Percentiles rank a stretch among this genome's conserved stretches.
phyloP scores from a whole-genome alignment of 2,113 vertebrate genomes.

The Collichthys lucidus region DNA sequence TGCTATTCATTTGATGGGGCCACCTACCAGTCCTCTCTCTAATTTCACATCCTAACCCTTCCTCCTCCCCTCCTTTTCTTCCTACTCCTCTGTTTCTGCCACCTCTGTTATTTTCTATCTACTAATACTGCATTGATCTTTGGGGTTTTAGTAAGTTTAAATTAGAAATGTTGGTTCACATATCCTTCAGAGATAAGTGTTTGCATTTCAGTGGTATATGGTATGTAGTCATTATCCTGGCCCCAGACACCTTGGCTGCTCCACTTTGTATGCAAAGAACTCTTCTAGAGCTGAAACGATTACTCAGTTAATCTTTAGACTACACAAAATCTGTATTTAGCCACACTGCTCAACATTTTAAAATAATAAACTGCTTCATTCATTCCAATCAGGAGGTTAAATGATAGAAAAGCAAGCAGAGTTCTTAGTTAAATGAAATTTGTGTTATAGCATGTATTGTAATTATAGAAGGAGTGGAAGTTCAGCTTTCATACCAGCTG shows the following conservation, averaged over 20 bases:
- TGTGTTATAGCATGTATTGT: background rate
- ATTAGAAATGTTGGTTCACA: background rate
- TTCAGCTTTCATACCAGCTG: background rate
- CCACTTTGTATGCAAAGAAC: background rate
- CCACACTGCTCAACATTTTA: background rate
- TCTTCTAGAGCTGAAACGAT: background rate
- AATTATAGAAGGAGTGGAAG: too few species aligned
- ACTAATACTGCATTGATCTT: background rate
- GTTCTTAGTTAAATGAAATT: background rate
- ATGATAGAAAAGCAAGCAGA: background rate
- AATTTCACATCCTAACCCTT: constrained; percentile 52
- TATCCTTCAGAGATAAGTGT: background rate
- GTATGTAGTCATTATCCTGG: background rate
- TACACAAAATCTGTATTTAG: background rate
- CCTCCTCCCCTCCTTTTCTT: background rate
- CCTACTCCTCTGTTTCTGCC: background rate
- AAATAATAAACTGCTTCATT: background rate
- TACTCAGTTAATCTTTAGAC: background rate
- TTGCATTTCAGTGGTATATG: background rate
- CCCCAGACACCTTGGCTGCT: background rate
- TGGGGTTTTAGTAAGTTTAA: background rate
- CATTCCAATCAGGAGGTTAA: background rate
- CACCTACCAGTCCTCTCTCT: constrained; percentile 28
- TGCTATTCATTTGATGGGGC: constrained; percentile 58
- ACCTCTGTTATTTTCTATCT: constrained; percentile 28